phyloP scores from a whole-genome alignment of 2,113 vertebrate species.

The Todiramphus saurophagus region DNA sequence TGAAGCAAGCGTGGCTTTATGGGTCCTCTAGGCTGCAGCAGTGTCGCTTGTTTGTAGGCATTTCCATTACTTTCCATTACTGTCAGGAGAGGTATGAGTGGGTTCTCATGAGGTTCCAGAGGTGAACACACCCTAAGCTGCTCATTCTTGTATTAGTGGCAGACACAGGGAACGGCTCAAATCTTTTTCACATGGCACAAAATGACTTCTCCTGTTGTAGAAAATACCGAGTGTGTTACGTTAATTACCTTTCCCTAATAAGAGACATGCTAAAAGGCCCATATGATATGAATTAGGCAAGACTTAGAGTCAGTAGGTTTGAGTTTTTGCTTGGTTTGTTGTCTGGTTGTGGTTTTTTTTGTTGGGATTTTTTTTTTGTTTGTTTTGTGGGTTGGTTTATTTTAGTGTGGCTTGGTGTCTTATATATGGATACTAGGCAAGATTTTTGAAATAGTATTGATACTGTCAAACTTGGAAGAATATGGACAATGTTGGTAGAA shows the following conservation, averaged over 20 bases:
- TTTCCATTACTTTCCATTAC: background rate
- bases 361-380: background rate
- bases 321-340: background rate
- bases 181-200: background rate
- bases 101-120: background rate
- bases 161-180: background rate
- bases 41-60: background rate
- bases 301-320: background rate
- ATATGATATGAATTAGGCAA: background rate
- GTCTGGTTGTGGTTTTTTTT: background rate
- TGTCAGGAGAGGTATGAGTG: background rate
- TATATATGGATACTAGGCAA: background rate
- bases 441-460: background rate
- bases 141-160: background rate
- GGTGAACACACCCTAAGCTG: background rate
- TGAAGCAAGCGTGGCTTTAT: background rate
- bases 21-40: background rate
- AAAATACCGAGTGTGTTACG: background rate
- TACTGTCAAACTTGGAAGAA: background rate
- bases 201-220: background rate
- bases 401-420: background rate
- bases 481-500: background rate
- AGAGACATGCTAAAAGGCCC: background rate
- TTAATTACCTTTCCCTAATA: background rate
- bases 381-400: background rate